Conservation (phyloP, 2,113 vertebrate genomes). For the Nanorana parkeri region DNA sequence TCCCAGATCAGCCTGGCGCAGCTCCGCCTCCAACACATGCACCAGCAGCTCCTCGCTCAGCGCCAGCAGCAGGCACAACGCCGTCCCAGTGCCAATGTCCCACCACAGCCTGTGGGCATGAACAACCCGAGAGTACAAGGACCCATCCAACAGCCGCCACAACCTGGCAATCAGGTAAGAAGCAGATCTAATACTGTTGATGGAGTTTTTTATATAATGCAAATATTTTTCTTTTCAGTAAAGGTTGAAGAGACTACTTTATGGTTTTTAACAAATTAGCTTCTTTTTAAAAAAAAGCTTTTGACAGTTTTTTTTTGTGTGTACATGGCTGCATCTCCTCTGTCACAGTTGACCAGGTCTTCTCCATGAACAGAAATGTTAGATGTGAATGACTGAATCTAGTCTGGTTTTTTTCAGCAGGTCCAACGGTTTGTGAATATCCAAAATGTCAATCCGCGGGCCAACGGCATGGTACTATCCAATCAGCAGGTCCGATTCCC, state of each 20-base stretch:
- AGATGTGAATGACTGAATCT: no score
- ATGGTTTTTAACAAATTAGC: no score
- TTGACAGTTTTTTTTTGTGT: no score
- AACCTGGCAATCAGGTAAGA: slow-evolving; percentile 73
- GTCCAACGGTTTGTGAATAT: slow-evolving; percentile 75
- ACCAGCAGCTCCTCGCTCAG: slow-evolving; percentile 83
- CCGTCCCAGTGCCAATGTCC: not conserved
- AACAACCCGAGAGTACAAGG: slow-evolving; percentile 76
- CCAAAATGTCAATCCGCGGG: slow-evolving; percentile 75
- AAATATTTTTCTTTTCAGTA: no score
- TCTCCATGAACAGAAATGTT: no score
- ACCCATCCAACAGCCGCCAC: slow-evolving; percentile 70
- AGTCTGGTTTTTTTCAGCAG: not conserved
- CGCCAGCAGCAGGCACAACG: slow-evolving; percentile 79
- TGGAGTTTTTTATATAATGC: no score
- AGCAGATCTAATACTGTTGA: not conserved
- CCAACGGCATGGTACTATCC: slow-evolving; percentile 72
- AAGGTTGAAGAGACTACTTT: no score
- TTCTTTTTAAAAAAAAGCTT: no score
- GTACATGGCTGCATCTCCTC: no score
- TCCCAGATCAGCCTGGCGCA: slow-evolving; percentile 83
- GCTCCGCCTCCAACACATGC: slow-evolving; percentile 83
- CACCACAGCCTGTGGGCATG: slow-evolving; percentile 61
- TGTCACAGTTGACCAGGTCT: no score
- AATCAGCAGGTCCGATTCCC: slow-evolving; percentile 74